Base-by-base conservation (phyloP, 2,797 vertebrate species). In the Ptychobarbus kaznakovi region DNA sequence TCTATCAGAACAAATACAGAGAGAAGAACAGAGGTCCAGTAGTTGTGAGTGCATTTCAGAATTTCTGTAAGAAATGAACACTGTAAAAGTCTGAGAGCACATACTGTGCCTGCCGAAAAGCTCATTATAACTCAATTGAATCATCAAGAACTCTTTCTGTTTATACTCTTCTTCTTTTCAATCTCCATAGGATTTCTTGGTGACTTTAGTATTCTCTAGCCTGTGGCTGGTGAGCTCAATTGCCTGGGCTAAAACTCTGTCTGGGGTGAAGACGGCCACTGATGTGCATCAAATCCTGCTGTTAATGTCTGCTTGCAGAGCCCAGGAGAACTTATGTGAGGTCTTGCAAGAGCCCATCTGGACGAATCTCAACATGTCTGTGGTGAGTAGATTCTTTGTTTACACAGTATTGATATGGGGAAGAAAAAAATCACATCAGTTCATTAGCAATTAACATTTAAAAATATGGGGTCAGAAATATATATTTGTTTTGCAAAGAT, bases 1-100 rank as follows among this genome's bases (percentile, higher is more conserved):
- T 99, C 95, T 99, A 97, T 94, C 98, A 99, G 94, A 98, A 99
- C 92, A 99, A 98, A 91, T 99, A 99, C 91, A 94, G 97, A 85
- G 97, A 97, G 90, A 97, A 99, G 95, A 99, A 99, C 95, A 95
- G 98, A 86, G 98, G 98, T 3, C 98, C 98, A 12, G 92, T 98
- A 73, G 95, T 98, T 94, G 98, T 99, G 94, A 97, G 97, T 97
- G 72, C 82, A 46, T 69, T 90, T 75, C 79, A 78, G 16, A 82
- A 63, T 40, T 22, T 78, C 12, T 82, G 11, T 63, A 15, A 63
- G n/a, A 82, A 46, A 44, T n/a, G 38, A 10, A 18, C 1, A 3
- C n/a, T 6, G 11, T 40, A 3, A 40, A 87, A 25, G 18, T 16
- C 28, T 35, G 28, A 75, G 18, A 22, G 28, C 28, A 22, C 18